Percentiles rank a stretch among this genome's conserved stretches.
These are phyloP conservation scores for Lithosia quadra DNA, from an alignment of 2,888 invertebrate genomes.

Conservation along the genomic window DNA sequence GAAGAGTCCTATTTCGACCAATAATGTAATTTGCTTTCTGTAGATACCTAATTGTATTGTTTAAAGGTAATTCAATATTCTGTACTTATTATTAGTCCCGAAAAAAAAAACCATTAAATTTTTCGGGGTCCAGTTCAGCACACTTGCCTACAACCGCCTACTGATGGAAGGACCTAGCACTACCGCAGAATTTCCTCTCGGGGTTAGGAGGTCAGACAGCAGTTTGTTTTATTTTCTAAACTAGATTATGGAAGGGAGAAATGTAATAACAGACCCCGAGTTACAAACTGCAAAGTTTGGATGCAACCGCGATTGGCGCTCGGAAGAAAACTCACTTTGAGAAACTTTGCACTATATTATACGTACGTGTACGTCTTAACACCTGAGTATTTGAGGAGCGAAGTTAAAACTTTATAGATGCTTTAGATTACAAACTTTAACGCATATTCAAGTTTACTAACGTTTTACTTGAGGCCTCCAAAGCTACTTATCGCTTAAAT, in stretches of 20 bases:
- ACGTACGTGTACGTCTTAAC: slow-evolving; percentile 5
- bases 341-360: not conserved
- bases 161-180: not conserved
- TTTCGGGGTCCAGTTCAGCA: not conserved
- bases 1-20: not conserved
- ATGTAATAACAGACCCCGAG: not conserved
- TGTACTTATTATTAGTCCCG: too few species aligned
- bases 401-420: slow-evolving; percentile 10
- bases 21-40: not conserved
- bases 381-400: not conserved
- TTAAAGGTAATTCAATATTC: not conserved
- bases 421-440: slow-evolving; percentile 7
- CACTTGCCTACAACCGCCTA: too few species aligned
- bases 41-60: not conserved
- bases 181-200: not conserved
- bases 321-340: not conserved
- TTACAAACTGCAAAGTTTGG: not conserved
- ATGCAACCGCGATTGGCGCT: not conserved
- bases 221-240: not conserved
- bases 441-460: slow-evolving; percentile 1
- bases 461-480: not conserved
- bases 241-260: not conserved
- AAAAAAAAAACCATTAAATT: too few species aligned
- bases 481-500: slow-evolving; percentile 13
- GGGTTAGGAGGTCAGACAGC: not conserved